Base-by-base conservation (phyloP, 2,113 vertebrate species). In the Dromaius novaehollandiae region DNA sequence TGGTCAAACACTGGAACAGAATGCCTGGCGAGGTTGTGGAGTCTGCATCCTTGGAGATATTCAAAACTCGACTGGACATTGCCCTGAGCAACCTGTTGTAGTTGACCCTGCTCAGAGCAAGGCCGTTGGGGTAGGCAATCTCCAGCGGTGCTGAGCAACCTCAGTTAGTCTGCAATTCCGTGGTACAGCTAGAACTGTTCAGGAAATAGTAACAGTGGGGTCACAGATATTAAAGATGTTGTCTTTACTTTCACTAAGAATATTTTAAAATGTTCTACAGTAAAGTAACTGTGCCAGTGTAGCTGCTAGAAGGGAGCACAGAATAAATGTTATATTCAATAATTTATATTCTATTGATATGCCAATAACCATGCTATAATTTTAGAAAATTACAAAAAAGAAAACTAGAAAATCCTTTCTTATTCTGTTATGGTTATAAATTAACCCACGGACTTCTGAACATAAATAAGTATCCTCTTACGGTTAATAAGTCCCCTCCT, bases 401-500 rank as follows among this genome's bases (percentile, higher is more conserved):
- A 58, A 9, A 60, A 61, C 19, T 32, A 53, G 17, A 26, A 74
- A 87, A 21, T 71, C 20, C 1, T 46, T 85, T 71, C n/a, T 76
- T 82, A 44, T 64, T 63, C 86, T 73, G 9, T 61, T 13, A 36
- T 1, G 3, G 40, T 73, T 40, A 25, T 66, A 61, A 64, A 93
- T 78, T 40, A 86, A 73, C 3, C 69, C 24, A 25, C 26, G 30
- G 24, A 22, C 7, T 76, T 71, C 34, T 38, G 26, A 75, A 84
- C 20, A 87, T 25, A 92, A 94, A 81, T 60, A 66, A 71, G 40
- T 53, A 8, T 30, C 8, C 78, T 82, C 30, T 78, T 13, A 26
- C 17, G 13, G 21, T 55, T 81, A 69, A n/a, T 64, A 86, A 70
- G 0, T 0, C 0, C 2, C 2, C 5, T 71, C 77, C 5, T 60